A percentile compares a stretch with the other conserved stretches of the same genome.
Evolutionary conservation across 2,113 vertebrate species (phyloP).

Genomic region (Prunella fulvescens): DNA sequence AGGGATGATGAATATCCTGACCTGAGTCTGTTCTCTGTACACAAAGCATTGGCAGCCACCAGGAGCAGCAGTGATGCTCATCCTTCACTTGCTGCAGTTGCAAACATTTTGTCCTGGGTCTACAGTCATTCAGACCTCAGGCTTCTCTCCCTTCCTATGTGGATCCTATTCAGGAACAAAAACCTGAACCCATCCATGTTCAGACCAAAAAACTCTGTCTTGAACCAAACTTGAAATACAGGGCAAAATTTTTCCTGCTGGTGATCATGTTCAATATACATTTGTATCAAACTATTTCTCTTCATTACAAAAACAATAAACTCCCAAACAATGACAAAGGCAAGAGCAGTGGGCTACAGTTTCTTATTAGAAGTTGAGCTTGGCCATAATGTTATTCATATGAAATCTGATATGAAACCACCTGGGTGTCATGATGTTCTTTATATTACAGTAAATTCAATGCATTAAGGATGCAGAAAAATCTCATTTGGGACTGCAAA

Average conservation of each 20-base stretch:
- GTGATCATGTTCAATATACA: not conserved
- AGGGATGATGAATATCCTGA: not conserved
- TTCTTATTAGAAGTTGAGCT: not conserved
- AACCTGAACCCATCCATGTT: not conserved
- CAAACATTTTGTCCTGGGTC: not conserved
- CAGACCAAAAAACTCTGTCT: not conserved
- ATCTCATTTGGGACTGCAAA: slow-evolving; percentile 9
- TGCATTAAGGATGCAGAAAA: slow-evolving; percentile 55
- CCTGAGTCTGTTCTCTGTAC: not conserved
- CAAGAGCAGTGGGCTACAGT: not conserved
- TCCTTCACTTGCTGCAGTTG: not conserved
- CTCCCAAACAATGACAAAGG: not conserved
- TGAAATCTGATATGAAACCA: slow-evolving; percentile 11
- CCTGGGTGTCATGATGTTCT: not conserved
- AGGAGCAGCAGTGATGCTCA: fast-evolving
- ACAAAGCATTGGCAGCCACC: not conserved
- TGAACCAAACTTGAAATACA: not conserved
- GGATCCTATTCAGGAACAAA: not conserved
- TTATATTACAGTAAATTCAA: slow-evolving; percentile 35
- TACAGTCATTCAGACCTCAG: not conserved
- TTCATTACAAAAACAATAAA: slow-evolving; percentile 29
- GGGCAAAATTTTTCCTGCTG: not conserved
- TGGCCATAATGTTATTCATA: slow-evolving; percentile 24
- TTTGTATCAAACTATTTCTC: not conserved
- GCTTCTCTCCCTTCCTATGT: not conserved